Evolutionary conservation across 1,140 invertebrate genomes (phyloP), one percentile per base, ranked within the genome.

Genomic region (Drosophila mojavensis): DNA sequence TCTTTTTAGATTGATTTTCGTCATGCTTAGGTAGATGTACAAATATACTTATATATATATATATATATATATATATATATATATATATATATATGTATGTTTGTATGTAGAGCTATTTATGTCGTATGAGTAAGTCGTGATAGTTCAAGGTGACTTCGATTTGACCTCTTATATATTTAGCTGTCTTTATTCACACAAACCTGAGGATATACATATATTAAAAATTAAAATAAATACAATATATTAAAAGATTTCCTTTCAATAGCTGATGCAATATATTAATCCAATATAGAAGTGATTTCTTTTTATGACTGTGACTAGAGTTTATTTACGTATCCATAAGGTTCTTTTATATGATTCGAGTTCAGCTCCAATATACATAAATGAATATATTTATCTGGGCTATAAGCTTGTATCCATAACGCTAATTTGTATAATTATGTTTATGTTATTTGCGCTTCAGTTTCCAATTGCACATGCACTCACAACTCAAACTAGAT

Each of bases 1-100:
- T 67, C 73, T 85, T 79, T 83, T 56, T 48, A 75, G 77, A 80
- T 83, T 88, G 77, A 85, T 78, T 88, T 80, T 64, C 15, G 51
- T 82, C 65, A 36, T 60, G 50, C 20, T 73, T 60, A 47, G 55
- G 36, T 65, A 71, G 54, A 67, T 61, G 39, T 20, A 17, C 59
- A 15, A 3, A 45, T 5, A 15, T 47, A 47, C 17, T 47, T 78
- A 51, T 20, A 48, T 73, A 43, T 45, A 4, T 17, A 1, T 45
- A 66, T 56, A 43, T 45, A 4, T 17, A 1, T 45, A 66, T 56
- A 43, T 45, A 4, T 17, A 1, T 45, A 66, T 56, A 43, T 45
- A 4, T 17, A 66, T 72, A 56, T 78, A 51, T 20, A 48, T 73
- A 43, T 45, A 4, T 17, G 17, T 45, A 66, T 56, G 26, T 17